A percentile compares a stretch with the other conserved stretches of the same genome.
Conservation (phyloP, 2,888 invertebrate species). For the Amblyjoppa fuscipennis region DNA sequence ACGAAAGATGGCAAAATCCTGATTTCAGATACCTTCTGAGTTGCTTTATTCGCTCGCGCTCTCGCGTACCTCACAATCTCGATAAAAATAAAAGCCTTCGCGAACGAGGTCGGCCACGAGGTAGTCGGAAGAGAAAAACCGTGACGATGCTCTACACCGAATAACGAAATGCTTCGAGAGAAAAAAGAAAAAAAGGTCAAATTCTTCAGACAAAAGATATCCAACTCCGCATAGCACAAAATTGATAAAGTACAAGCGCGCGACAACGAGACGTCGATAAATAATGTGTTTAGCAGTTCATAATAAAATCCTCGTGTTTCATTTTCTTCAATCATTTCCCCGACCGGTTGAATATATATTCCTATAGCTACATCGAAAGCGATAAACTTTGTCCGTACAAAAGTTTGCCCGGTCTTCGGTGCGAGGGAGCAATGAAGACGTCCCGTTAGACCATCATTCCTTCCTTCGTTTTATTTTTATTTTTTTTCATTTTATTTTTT, state of each 20-base stretch:
- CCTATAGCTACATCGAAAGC: conserved; percentile 11
- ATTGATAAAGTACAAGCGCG: neutral
- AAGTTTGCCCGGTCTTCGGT: conserved; percentile 48
- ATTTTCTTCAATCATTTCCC: conserved; percentile 3
- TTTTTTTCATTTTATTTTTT: conserved; percentile 20
- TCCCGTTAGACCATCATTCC: conserved; percentile 50
- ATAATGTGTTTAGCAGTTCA: neutral
- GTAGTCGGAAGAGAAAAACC: neutral
- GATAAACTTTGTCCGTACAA: conserved; percentile 52
- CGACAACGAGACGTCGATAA: neutral
- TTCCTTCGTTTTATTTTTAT: conserved; percentile 24
- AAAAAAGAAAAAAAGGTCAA: neutral
- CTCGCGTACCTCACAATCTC: neutral
- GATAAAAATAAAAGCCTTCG: neutral
- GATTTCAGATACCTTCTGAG: neutral
- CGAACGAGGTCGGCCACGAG: neutral
- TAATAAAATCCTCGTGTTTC: conserved; percentile 18
- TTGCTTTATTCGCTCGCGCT: neutral
- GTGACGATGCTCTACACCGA: neutral
- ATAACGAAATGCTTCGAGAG: neutral
- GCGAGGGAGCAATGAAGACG: conserved; percentile 50
- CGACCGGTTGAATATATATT: conserved; percentile 1
- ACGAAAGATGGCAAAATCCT: neutral
- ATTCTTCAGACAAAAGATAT: neutral
- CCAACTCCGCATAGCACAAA: neutral